Evolutionary conservation across 92 coral and sea anemone species (phyloP).

Genomic region (Chrysogorgia sp.): DNA sequence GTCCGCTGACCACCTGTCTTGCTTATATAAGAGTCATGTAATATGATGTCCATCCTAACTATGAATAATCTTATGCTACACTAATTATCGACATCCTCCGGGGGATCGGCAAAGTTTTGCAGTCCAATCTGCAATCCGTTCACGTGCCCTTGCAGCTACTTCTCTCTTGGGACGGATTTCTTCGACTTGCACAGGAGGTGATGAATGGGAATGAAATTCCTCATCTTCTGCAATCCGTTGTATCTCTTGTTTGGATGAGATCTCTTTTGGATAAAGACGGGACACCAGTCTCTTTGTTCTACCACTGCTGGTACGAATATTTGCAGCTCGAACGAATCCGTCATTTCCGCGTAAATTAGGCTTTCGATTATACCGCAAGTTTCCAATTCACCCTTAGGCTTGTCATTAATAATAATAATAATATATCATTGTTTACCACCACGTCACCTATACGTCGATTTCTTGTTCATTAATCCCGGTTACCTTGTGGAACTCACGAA

Average conservation of each 20-base stretch:
- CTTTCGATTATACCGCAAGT: slow-evolving; percentile 58
- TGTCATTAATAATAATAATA: not conserved
- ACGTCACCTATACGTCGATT: slow-evolving; percentile 43
- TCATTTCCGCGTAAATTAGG: slow-evolving; percentile 52
- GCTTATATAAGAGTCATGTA: not conserved
- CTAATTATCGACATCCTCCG: no score
- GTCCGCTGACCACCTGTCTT: slow-evolving; percentile 4
- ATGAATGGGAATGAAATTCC: no score
- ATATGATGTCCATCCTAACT: no score
- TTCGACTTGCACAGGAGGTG: no score
- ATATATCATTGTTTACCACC: slow-evolving; percentile 52
- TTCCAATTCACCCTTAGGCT: slow-evolving; percentile 51
- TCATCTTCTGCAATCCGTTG: not conserved
- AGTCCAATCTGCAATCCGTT: no score
- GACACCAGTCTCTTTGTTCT: slow-evolving; percentile 54
- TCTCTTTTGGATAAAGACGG: slow-evolving; percentile 55
- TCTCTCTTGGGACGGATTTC: no score
- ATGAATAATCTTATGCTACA: no score
- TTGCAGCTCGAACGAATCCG: slow-evolving; percentile 59
- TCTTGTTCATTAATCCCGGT: slow-evolving; percentile 49
- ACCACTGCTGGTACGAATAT: slow-evolving; percentile 56
- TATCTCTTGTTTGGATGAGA: slow-evolving; percentile 19
- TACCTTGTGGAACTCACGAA: slow-evolving; percentile 51
- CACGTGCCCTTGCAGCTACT: no score
- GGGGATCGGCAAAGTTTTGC: no score